A percentile compares a stretch with the other conserved stretches of the same genome.
These are phyloP conservation scores for Herminia tarsipennalis DNA, from an alignment of 2,888 invertebrate species.

Conservation along the genomic window DNA sequence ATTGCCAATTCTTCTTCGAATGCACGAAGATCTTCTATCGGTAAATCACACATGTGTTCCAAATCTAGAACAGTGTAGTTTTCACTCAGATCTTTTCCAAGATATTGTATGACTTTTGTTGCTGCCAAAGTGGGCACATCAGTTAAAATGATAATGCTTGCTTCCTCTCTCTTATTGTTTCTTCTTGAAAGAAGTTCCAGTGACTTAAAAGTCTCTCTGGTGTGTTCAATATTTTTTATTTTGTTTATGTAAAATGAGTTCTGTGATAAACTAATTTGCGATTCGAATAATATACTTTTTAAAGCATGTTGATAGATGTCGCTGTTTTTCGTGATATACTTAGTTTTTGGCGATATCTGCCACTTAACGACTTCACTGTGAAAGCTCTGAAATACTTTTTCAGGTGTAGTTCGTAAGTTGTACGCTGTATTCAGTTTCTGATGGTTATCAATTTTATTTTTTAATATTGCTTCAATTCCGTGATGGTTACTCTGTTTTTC, in stretches of 20 bases:
- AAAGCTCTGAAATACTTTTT: slow-evolving; percentile 17
- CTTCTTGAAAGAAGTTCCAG: not conserved
- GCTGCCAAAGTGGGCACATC: not conserved
- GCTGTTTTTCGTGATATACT: no score
- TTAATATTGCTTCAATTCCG: slow-evolving; percentile 7
- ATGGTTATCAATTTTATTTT: slow-evolving; percentile 9
- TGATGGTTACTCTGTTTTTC: slow-evolving; percentile 16
- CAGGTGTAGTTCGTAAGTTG: slow-evolving; percentile 7
- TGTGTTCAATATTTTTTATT: not conserved
- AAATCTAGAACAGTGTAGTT: not conserved
- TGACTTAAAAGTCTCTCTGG: not conserved
- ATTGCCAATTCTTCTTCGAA: not conserved
- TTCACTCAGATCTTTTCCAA: no score
- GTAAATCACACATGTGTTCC: not conserved
- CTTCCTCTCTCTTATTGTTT: no score
- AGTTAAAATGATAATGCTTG: not conserved
- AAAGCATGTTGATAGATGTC: slow-evolving; percentile 10
- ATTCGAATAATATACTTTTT: slow-evolving; percentile 6
- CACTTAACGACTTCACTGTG: slow-evolving; percentile 22
- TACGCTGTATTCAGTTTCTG: not conserved
- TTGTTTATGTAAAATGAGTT: not conserved
- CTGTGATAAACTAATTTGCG: slow-evolving; percentile 1
- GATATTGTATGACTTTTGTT: not conserved
- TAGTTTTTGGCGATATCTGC: slow-evolving; percentile 11
- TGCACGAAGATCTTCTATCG: not conserved